phyloP scores from a whole-genome alignment of 2,113 vertebrate species.

The Castor canadensis region DNA sequence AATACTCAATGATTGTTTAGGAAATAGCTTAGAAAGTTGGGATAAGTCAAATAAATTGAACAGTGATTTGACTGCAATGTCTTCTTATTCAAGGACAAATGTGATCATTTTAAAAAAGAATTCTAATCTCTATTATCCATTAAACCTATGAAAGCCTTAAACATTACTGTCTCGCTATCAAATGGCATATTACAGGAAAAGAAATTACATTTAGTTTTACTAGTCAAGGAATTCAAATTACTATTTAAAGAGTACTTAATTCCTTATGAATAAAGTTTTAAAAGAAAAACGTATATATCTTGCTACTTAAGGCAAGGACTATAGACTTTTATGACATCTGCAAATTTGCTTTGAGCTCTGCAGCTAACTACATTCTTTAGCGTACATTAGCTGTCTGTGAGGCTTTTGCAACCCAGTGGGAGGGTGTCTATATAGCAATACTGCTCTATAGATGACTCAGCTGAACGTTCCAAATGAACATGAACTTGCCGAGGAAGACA shows the following conservation, averaged over 20 bases:
- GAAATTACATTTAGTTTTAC: background rate
- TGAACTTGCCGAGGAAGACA: background rate
- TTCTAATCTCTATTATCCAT: background rate
- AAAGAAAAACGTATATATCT: background rate
- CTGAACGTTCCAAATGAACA: background rate
- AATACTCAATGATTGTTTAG: background rate
- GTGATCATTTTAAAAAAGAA: background rate
- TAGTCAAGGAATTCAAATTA: background rate
- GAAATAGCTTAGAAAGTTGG: background rate
- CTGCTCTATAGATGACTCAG: accelerated
- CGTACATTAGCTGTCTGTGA: background rate
- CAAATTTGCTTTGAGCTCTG: background rate
- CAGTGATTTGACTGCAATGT: background rate
- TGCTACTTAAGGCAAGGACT: background rate
- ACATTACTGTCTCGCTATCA: background rate
- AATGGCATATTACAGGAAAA: background rate
- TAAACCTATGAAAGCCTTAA: background rate
- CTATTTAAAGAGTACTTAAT: background rate
- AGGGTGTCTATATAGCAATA: accelerated
- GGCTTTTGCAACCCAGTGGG: accelerated
- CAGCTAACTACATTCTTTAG: too few species aligned
- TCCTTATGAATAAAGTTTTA: conserved; percentile 1
- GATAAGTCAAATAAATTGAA: background rate
- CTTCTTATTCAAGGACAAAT: conserved; percentile 48
- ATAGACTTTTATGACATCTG: background rate